These are phyloP conservation scores for Pluvianellus socialis DNA, from an alignment of 2,113 vertebrate species.

Conservation along the genomic window DNA sequence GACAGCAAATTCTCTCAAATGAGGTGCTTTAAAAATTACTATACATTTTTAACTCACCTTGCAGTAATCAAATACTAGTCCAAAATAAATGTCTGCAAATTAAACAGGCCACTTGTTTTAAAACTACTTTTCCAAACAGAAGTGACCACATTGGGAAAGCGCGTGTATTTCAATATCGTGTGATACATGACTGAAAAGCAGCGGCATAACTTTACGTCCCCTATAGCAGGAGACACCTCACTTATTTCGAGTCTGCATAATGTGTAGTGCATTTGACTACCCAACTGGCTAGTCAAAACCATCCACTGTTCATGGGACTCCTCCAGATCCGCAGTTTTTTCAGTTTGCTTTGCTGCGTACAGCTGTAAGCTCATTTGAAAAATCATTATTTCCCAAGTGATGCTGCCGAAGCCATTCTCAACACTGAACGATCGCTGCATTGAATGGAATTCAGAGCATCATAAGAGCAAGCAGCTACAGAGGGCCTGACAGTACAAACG, in stretches of 20 bases:
- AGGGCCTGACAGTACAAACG: conserved; percentile 23
- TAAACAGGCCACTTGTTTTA: background rate
- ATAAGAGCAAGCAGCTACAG: background rate
- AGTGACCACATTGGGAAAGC: background rate
- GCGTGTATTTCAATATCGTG: background rate
- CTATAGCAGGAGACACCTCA: background rate
- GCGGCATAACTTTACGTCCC: background rate
- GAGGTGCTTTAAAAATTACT: background rate
- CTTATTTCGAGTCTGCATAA: background rate
- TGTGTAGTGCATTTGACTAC: too few relatives aligned
- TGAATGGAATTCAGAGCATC: background rate
- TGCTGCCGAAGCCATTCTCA: background rate
- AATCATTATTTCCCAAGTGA: conserved; percentile 11
- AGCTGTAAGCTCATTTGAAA: conserved; percentile 24
- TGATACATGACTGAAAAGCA: background rate
- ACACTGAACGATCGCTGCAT: background rate
- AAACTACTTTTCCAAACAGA: background rate
- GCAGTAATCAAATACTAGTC: background rate
- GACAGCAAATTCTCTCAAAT: background rate
- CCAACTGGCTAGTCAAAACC: background rate
- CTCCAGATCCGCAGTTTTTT: background rate
- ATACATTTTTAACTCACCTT: background rate
- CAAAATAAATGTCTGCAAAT: background rate
- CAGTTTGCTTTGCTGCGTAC: background rate
- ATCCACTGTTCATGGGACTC: background rate